These are phyloP conservation scores for Crotalus tigris DNA, from an alignment of 2,113 vertebrate genomes.

Conservation along the genomic window DNA sequence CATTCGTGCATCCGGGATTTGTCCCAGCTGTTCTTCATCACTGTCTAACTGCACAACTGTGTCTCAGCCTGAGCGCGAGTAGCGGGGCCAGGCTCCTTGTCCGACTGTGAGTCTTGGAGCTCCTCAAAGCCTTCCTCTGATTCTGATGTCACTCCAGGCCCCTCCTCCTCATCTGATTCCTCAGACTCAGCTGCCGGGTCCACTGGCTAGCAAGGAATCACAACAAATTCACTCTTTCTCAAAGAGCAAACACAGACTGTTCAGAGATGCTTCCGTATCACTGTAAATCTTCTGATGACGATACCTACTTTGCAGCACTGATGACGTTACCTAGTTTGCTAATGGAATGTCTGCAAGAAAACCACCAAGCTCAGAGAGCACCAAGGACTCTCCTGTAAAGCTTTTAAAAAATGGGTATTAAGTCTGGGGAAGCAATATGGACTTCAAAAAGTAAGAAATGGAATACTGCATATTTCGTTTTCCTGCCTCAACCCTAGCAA, in stretches of 20 bases:
- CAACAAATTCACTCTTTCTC: not conserved
- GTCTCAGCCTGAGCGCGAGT: too few relatives aligned
- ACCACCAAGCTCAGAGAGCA: not conserved
- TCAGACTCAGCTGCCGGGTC: too few relatives aligned
- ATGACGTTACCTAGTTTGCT: not conserved
- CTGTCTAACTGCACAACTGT: too few relatives aligned
- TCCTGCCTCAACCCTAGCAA: not conserved
- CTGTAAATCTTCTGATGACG: not conserved
- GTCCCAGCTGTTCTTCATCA: too few relatives aligned
- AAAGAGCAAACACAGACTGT: constrained; percentile 8
- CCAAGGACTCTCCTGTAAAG: not conserved
- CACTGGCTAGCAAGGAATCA: too few relatives aligned
- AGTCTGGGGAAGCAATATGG: constrained; percentile 17
- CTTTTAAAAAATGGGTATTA: constrained; percentile 15
- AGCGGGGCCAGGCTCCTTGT: too few relatives aligned
- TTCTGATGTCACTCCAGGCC: too few relatives aligned
- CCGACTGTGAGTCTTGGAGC: too few relatives aligned
- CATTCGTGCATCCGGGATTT: too few relatives aligned
- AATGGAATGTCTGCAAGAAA: not conserved
- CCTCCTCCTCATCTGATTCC: too few relatives aligned
- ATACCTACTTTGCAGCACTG: not conserved
- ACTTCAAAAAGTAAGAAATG: constrained; percentile 12
- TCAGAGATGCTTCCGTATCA: not conserved
- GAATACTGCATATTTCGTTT: not conserved
- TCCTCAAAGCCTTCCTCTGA: too few relatives aligned